phyloP scores from a whole-genome alignment of 2,797 vertebrate genomes.

The Gorsachius magnificus region DNA sequence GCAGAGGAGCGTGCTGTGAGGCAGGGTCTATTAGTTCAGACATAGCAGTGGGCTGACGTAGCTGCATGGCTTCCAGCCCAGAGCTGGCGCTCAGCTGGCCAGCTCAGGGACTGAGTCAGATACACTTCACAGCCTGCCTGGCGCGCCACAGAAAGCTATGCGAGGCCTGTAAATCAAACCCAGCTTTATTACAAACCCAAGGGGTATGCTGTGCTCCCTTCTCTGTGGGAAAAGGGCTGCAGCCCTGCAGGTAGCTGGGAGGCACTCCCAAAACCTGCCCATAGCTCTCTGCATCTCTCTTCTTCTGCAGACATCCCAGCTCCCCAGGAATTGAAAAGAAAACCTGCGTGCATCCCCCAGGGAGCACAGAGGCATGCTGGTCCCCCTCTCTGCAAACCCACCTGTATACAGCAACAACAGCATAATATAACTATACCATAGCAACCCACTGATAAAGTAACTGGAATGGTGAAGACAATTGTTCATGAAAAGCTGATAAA shows the following conservation, averaged over 20 bases:
- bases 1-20: background rate
- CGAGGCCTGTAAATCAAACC: accelerated
- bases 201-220: background rate
- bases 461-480: background rate
- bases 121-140: background rate
- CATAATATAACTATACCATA: background rate
- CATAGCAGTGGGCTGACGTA: background rate
- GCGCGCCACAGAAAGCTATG: background rate
- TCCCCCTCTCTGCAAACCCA: background rate
- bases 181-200: background rate
- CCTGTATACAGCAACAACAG: background rate
- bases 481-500: background rate
- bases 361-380: background rate
- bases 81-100: background rate
- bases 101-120: background rate
- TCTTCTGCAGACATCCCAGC: background rate
- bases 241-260: background rate
- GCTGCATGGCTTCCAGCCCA: background rate
- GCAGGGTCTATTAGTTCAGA: background rate
- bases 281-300: background rate
- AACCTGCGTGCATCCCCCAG: background rate
- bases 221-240: background rate
- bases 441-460: background rate
- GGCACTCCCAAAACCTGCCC: background rate
- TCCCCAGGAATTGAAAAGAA: background rate